Base-by-base conservation (phyloP, 23 tunicate species). In the Ciona savignyi region DNA sequence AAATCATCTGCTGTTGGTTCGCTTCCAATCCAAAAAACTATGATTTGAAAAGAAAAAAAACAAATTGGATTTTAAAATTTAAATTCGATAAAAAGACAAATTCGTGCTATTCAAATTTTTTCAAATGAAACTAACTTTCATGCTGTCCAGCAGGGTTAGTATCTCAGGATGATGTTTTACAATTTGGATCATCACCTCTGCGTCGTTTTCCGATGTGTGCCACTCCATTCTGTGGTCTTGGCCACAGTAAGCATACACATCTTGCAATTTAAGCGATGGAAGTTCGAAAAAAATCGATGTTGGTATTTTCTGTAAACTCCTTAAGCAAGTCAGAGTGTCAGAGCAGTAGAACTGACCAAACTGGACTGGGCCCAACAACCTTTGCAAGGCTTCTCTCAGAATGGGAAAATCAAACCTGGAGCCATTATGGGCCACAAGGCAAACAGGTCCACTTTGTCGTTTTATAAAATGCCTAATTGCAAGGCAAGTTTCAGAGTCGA, bases 361-460 rank as follows among this genome's bases (percentile, higher is more conserved):
- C 9, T 42, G 56, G 9, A 15, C 9, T 15, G 56, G 56, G 15
- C 15, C 56, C 9, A 42, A 6, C 15, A 42, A 15, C 15, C 15
- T 42, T 15, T 42, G 56, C 9, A 42, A 6, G 9, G 56, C 9
- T 6, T 30, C 28, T 20, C 24, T 29, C 4, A 83, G 64, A 11
- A 77, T 70, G 1, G 49, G 63, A 77, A 67, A 83, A 77, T 83
- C 89, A 75, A 83, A 83, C 25, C 1, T 33, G 26, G 25, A 33
- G 6, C 89, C 89, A 77, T 83, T 83, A 63, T 83, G 89, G 1
- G 89, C 81, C 6, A 83, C 77, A 3, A 83, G 51, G 56, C 89
- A 83, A 60, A 83, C 77, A 1, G 82, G 74, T 4, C 62, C 63
- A 49, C 67, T n/a, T 34, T 83, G 81, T 29, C 61, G 70, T 1